These are phyloP conservation scores for Patella depressa DNA, from an alignment of 2,888 invertebrate genomes.

Conservation along the genomic window DNA sequence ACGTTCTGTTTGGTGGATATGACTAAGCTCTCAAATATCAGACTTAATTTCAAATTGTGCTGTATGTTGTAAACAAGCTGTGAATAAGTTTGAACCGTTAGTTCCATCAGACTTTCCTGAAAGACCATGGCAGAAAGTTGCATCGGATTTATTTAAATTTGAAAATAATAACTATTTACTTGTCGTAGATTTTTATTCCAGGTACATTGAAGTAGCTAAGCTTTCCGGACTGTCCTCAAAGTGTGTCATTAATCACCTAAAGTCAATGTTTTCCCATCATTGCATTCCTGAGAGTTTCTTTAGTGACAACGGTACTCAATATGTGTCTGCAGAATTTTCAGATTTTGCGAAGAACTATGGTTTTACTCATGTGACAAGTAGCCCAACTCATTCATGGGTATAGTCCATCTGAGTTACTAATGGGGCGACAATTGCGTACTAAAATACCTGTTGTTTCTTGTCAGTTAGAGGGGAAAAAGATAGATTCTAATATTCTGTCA, in stretches of 20 bases:
- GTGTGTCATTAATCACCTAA: constrained; percentile 18
- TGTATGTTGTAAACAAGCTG: background rate
- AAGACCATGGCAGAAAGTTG: constrained; percentile 21
- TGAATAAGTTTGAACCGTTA: constrained; percentile 14
- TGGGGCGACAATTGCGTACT: background rate
- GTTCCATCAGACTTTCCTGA: constrained; percentile 17
- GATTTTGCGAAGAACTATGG: background rate
- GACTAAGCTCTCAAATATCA: background rate
- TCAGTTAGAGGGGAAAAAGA: background rate
- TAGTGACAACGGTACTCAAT: background rate
- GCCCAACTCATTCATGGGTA: background rate
- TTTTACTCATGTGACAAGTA: background rate
- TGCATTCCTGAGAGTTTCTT: constrained; percentile 18
- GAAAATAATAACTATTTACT: constrained; percentile 19
- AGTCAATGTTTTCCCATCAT: constrained; percentile 12
- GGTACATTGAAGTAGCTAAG: constrained; percentile 16
- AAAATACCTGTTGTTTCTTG: too few species aligned
- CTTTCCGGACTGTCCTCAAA: constrained; percentile 11
- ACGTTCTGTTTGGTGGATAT: background rate
- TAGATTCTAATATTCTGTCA: background rate
- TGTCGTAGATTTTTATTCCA: constrained; percentile 14
- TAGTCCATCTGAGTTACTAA: background rate
- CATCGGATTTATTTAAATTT: constrained; percentile 16
- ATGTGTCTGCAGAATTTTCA: background rate
- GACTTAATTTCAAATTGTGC: background rate